phyloP scores from a whole-genome alignment of 2,797 vertebrate genomes.

The Liparis tanakae region DNA sequence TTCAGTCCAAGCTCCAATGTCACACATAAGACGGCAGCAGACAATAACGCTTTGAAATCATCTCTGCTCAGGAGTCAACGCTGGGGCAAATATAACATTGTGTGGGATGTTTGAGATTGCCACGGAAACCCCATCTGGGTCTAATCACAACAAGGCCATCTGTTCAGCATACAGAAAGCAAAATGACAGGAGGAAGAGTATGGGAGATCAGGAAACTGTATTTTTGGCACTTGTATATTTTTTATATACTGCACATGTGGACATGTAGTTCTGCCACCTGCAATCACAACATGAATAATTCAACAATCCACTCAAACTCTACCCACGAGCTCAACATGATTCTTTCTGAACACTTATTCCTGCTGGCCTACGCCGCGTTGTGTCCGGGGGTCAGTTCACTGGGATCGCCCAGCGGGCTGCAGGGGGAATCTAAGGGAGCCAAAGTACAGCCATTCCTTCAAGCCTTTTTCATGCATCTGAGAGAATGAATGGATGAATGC shows the following conservation, averaged over 20 bases:
- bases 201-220: constrained; percentile 36
- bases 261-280: constrained; percentile 21
- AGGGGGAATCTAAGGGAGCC: not conserved
- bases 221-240: constrained; percentile 22
- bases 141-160: constrained; percentile 76
- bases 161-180: constrained; percentile 65
- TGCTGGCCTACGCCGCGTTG: constrained; percentile 1
- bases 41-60: constrained; percentile 67
- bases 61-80: constrained; percentile 60
- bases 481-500: constrained; percentile 61
- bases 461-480: constrained; percentile 27
- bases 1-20: constrained; percentile 59
- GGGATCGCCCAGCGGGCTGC: constrained; percentile 5
- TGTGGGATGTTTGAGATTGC: constrained; percentile 77
- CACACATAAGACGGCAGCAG: constrained; percentile 58
- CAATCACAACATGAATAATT: constrained; percentile 28
- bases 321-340: not conserved
- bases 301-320: constrained; percentile 10
- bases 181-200: constrained; percentile 42
- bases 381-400: constrained; percentile 17
- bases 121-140: constrained; percentile 75
- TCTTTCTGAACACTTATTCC: not conserved
- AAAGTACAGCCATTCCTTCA: constrained; percentile 10
- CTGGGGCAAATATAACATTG: constrained; percentile 67
- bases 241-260: constrained; percentile 10